phyloP scores from a whole-genome alignment of 1,140 invertebrate species.

The Coboldia fuscipes region DNA sequence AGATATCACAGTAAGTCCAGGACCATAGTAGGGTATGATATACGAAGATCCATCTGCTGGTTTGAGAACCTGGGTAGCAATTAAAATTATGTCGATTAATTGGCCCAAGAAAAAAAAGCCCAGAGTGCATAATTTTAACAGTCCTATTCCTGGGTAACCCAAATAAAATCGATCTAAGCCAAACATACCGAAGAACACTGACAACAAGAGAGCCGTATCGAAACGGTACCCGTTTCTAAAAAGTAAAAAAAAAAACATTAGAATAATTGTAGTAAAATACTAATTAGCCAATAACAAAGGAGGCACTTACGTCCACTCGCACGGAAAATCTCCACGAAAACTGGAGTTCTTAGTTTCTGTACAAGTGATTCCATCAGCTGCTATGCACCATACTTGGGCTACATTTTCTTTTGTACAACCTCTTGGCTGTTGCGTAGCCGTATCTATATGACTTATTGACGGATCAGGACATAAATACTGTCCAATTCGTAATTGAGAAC shows the following conservation, averaged over 20 bases:
- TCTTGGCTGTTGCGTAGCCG: constrained; percentile 67
- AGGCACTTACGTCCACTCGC: constrained; percentile 80
- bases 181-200: constrained; percentile 92
- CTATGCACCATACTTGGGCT: constrained; percentile 62
- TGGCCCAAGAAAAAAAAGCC: constrained; percentile 96
- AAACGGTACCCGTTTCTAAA: constrained; percentile 82
- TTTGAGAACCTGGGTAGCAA: constrained; percentile 73
- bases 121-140: constrained; percentile 85
- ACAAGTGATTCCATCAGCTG: constrained; percentile 64
- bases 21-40: constrained; percentile 84
- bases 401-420: constrained; percentile 61
- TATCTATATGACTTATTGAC: constrained; percentile 56
- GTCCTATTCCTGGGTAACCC: constrained; percentile 84
- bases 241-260: constrained; percentile 10
- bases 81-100: constrained; percentile 83
- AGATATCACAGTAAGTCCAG: constrained; percentile 53
- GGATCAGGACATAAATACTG: constrained; percentile 76
- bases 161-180: constrained; percentile 94
- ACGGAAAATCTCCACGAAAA: constrained; percentile 64
- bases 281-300: background rate
- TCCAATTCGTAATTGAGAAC: constrained; percentile 50
- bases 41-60: constrained; percentile 95
- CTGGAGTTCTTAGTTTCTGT: constrained; percentile 52
- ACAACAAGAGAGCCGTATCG: constrained; percentile 77
- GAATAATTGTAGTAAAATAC: background rate